phyloP scores from a whole-genome alignment of 1,140 invertebrate genomes.

The Cotesia glomerata region DNA sequence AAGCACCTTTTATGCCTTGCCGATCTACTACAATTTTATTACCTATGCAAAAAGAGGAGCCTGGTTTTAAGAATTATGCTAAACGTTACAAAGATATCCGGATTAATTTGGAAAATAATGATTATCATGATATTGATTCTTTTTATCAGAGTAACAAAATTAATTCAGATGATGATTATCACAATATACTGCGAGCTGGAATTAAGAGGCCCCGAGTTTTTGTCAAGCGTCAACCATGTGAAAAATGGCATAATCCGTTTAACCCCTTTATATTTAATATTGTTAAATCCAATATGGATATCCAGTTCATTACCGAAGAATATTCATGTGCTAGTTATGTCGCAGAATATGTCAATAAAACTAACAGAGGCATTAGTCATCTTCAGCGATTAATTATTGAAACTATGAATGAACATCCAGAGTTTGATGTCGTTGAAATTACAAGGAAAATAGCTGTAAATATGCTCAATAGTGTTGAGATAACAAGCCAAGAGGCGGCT shows the following conservation, averaged over 20 bases:
- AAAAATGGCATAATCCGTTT: constrained; percentile 3
- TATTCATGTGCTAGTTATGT: not conserved
- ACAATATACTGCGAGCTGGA: not conserved
- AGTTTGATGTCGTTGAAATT: no score
- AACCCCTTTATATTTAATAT: not conserved
- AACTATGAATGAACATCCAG: not conserved
- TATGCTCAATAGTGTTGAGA: no score
- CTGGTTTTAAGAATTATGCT: not conserved
- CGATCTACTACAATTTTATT: not conserved
- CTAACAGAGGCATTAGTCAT: not conserved
- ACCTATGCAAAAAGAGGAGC: not conserved
- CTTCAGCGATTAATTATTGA: not conserved
- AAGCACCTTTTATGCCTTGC: not conserved
- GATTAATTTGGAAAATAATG: not conserved
- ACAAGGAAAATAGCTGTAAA: no score
- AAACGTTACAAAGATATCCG: not conserved
- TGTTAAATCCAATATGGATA: not conserved
- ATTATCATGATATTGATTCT: not conserved
- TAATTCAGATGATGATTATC: not conserved
- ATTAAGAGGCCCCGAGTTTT: constrained; percentile 1
- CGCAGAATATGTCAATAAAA: not conserved
- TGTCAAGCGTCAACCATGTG: no score
- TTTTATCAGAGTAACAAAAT: not conserved
- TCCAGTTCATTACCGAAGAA: not conserved
- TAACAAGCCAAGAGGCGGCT: no score